Base-by-base conservation (phyloP, 2,888 invertebrate species). In the Theretra japonica region DNA sequence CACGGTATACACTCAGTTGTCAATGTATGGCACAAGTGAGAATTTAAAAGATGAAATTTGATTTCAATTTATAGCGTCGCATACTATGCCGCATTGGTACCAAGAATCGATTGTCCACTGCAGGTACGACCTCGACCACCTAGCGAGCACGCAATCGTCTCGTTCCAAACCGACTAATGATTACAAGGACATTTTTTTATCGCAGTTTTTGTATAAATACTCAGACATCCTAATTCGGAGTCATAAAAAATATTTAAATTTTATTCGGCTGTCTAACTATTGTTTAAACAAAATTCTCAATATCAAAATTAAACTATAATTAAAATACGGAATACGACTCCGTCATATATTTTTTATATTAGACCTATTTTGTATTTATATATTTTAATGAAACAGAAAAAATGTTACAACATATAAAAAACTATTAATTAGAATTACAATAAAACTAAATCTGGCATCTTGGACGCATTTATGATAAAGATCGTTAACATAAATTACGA, bases 101-200 rank as follows among this genome's bases (percentile, higher is more conserved):
- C 79, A 80, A 86, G 91, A 92, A 93, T 93, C 92, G 91, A 93
- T 92, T 92, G 91, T 89, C 90, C 90, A 88, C 88, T 91, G 91
- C 91, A 89, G 91, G 88, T 87, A 86, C 83, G 88, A 85, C 91
- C 90, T 90, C 92, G 92, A 88, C 92, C 90, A 91, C 91, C 89
- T 85, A 83, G 80, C 78, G 82, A 85, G 89, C 92, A 93, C 90
- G 91, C 92, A 90, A 93, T 89, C 88, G 86, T 88, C 88, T 90
- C 86, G 83, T 88, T 87, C 83, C 80, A 78, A 76, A 82, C 82
- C 75, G 79, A 80, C 83, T 86, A 86, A 86, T 86, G 80, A 84
- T 83, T 83, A 82, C 70, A 83, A 84, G 82, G 82, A 83, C 83
- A 79, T 83, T 82, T 82, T 83, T 86, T 78, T 78, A 74, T 75